These are phyloP conservation scores for Apodemia hepburni DNA, from an alignment of 2,888 invertebrate species.

Conservation along the genomic window DNA sequence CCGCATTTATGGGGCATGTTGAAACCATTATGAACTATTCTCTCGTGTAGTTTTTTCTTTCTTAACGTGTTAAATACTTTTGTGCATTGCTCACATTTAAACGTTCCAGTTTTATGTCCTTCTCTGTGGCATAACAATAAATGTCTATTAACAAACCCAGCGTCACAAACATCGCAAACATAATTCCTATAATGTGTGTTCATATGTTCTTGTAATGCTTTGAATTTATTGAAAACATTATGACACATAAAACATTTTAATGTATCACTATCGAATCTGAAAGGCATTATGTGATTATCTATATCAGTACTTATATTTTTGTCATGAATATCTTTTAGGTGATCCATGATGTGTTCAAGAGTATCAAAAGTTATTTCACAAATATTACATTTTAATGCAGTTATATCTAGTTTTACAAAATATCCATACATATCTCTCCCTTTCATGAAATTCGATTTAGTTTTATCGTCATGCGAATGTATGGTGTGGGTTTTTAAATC, in stretches of 20 bases:
- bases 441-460: slow-evolving; percentile 39
- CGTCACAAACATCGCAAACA: slow-evolving; percentile 45
- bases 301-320: slow-evolving; percentile 43
- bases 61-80: slow-evolving; percentile 38
- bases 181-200: slow-evolving; percentile 49
- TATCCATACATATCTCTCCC: slow-evolving; percentile 39
- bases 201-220: slow-evolving; percentile 47
- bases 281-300: slow-evolving; percentile 50
- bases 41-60: slow-evolving; percentile 39
- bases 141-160: slow-evolving; percentile 42
- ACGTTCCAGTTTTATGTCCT: slow-evolving; percentile 36
- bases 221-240: slow-evolving; percentile 43
- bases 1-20: slow-evolving; percentile 42
- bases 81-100: slow-evolving; percentile 38
- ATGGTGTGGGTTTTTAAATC: slow-evolving; percentile 46
- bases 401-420: slow-evolving; percentile 52
- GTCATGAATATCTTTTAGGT: slow-evolving; percentile 42
- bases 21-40: slow-evolving; percentile 30
- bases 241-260: slow-evolving; percentile 45
- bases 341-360: slow-evolving; percentile 41
- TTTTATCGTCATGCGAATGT: slow-evolving; percentile 34
- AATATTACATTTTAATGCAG: slow-evolving; percentile 45
- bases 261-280: slow-evolving; percentile 43
- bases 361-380: slow-evolving; percentile 38
- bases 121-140: slow-evolving; percentile 35